phyloP scores from a whole-genome alignment of 64 coral and sea anemone genomes.

The Actinia tenebrosa region DNA sequence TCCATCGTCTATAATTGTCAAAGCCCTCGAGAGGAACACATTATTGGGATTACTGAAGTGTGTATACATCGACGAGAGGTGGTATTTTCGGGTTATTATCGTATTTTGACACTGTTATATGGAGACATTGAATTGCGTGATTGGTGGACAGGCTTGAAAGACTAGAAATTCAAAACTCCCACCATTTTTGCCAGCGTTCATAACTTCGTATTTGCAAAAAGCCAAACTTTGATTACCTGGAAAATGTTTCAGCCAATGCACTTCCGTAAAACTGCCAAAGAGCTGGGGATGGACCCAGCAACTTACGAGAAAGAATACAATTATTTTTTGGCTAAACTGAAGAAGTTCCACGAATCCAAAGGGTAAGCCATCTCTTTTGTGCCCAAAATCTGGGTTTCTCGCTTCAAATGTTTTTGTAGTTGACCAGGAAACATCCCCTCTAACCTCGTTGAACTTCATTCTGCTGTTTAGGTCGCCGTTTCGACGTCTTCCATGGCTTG shows the following conservation, averaged over 20 bases:
- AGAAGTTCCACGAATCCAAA: constrained; percentile 94
- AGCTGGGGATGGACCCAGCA: constrained; percentile 70
- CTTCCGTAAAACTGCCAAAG: constrained; percentile 77
- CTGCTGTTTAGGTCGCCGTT: constrained; percentile 88
- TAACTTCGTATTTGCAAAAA: constrained; percentile 54
- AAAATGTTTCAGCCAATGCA: constrained; percentile 53
- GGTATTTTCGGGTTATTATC: constrained; percentile 24
- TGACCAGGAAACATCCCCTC: neutral
- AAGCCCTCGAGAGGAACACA: constrained; percentile 30
- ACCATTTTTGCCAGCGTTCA: constrained; percentile 78
- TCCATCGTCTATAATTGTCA: neutral
- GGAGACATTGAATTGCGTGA: constrained; percentile 79
- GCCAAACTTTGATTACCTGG: constrained; percentile 52
- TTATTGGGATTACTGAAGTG: constrained; percentile 38
- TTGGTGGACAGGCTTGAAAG: constrained; percentile 75
- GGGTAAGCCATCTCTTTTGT: constrained; percentile 55
- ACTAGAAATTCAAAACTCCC: constrained; percentile 99
- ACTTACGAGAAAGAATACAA: constrained; percentile 93
- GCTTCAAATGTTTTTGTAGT: constrained; percentile 56
- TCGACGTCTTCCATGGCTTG: constrained; percentile 83
- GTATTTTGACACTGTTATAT: constrained; percentile 73
- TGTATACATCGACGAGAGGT: constrained; percentile 33
- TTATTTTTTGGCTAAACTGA: constrained; percentile 92
- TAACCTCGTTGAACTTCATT: constrained; percentile 34
- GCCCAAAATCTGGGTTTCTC: constrained; percentile 46